Evolutionary conservation across 1,140 invertebrate species (phyloP), one percentile per base, ranked within the genome.

Genomic region (Psix sp.): DNA sequence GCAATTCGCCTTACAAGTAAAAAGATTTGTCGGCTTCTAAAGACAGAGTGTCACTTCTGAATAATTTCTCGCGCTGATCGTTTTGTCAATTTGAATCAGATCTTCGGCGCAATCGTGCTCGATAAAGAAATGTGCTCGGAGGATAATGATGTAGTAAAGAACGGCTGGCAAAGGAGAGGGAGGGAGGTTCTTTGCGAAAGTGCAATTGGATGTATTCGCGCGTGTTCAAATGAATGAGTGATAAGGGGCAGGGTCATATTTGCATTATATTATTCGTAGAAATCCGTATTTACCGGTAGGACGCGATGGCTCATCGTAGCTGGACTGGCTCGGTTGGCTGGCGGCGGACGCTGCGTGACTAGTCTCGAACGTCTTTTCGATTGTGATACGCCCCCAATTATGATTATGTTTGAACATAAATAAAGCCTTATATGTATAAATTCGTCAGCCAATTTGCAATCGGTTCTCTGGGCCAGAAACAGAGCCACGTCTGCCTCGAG

Each of bases 191-290:
- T 71, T 73, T 48, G 68, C 49, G 18, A 60, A 65, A 51, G 60
- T 71, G 57, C 60, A 60, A 66, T 60, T 66, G 62, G 56, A 63
- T 60, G 51, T 63, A 63, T 72, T 21, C 52, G 51, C 36, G 51
- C 67, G 51, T 57, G 59, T 71, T 46, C 45, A 29, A 20, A 11
- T 49, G 59, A 39, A 51, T 51, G 70, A 66, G 57, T 49, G 70
- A 66, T 57, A 60, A 54, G 54, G 51, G 59, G 43, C 42, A 54
- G 59, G 54, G 60, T 73, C 52, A 57, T 46, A 72, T 72, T 72
- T 72, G 68, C 59, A 72, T 72, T 65, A 65, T 65, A 59, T 59
- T 59, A 59, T 39, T 71, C 49, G 66, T 72, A 63, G 67, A 71
- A 63, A 63, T 51, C 46, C 52, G 59, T 63, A 72, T 62, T 56